Percentiles rank a stretch among this genome's conserved stretches.
These are phyloP conservation scores for Synergus laeviventris DNA, from an alignment of 2,888 invertebrate species.

Conservation along the genomic window DNA sequence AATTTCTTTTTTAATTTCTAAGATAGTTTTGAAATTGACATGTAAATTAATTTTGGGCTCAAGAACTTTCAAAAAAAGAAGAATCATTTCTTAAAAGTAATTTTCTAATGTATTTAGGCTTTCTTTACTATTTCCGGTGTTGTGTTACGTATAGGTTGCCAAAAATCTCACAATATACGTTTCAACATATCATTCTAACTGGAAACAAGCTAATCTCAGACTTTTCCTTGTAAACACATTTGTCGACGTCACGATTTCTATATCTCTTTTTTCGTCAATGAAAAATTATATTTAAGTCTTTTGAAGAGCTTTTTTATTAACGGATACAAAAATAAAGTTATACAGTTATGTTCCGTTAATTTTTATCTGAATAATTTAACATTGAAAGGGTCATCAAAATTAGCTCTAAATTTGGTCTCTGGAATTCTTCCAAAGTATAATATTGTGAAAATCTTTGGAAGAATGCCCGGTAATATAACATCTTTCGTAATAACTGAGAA, in stretches of 20 bases:
- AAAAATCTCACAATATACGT: constrained; percentile 19
- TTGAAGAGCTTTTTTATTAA: neutral
- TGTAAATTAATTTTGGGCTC: neutral
- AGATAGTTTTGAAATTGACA: neutral
- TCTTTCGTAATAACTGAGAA: constrained; percentile 22
- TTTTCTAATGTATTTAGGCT: neutral
- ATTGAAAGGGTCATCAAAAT: neutral
- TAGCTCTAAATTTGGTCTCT: constrained; percentile 5
- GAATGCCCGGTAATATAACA: constrained; percentile 17
- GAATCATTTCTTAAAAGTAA: neutral
- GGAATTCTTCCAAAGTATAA: constrained; percentile 11
- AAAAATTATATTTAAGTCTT: neutral
- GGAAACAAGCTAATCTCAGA: neutral
- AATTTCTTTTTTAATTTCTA: neutral
- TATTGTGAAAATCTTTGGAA: constrained; percentile 31
- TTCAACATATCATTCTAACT: neutral
- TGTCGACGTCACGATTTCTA: constrained; percentile 2
- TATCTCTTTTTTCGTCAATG: neutral
- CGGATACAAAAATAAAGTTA: neutral
- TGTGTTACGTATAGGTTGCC: neutral
- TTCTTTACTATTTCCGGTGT: constrained; percentile 9
- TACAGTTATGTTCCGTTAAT: neutral
- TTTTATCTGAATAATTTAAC: neutral
- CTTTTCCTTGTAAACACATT: constrained; percentile 12
- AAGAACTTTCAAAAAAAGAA: neutral